Evolutionary conservation across 2,113 vertebrate genomes (phyloP).

Genomic region (Lanius collurio): DNA sequence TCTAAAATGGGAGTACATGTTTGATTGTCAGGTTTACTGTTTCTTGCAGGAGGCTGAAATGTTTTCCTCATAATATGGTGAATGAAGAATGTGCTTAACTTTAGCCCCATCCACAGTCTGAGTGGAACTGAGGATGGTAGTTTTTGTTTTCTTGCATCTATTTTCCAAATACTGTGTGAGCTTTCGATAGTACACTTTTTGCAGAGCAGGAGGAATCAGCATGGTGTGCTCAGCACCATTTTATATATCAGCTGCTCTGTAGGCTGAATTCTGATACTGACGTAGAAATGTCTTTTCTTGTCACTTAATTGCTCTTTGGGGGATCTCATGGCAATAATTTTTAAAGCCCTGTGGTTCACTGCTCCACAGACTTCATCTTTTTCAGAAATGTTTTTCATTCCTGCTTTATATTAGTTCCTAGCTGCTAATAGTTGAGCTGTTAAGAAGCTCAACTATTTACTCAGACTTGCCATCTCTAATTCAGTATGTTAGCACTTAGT

Average conservation of each 20-base stretch:
- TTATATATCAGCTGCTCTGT: not conserved
- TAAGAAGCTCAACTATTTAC: not conserved
- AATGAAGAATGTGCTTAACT: not conserved
- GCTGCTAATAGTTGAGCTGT: not conserved
- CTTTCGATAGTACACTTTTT: accelerated
- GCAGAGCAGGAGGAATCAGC: not conserved
- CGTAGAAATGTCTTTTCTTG: not conserved
- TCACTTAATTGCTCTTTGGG: not conserved
- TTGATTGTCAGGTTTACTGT: slow-evolving; percentile 9
- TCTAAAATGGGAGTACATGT: not conserved
- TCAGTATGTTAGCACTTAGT: not conserved
- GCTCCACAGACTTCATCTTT: not conserved
- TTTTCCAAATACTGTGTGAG: not conserved
- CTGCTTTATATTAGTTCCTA: not conserved
- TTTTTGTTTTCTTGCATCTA: not conserved
- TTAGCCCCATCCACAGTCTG: not conserved
- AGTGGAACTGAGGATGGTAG: not conserved
- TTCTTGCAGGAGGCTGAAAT: not conserved
- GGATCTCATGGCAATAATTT: not conserved
- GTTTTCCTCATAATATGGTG: not conserved
- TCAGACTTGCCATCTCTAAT: not conserved
- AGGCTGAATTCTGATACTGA: not conserved
- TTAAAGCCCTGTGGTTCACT: not conserved
- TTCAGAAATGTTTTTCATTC: not conserved
- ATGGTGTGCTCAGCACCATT: not conserved